Evolutionary conservation across 2,113 vertebrate genomes (phyloP), one percentile per base, ranked within the genome.

Genomic region (Catagonus wagneri): DNA sequence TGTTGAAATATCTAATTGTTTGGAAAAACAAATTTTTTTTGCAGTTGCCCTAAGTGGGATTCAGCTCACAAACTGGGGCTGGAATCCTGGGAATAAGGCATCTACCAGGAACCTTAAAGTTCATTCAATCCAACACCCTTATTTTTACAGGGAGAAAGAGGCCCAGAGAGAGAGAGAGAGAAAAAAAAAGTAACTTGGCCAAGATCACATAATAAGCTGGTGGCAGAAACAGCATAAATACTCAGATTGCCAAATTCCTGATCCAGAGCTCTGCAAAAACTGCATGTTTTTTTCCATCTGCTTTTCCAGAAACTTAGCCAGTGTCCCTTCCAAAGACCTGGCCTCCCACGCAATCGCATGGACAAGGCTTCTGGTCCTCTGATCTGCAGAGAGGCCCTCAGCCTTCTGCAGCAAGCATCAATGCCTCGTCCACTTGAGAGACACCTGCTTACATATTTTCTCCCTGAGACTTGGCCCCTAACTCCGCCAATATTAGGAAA

Each of bases 401-500:
- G 66, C 80, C 54, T 79, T 90, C 71, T 52, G 61, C 65, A 15
- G 10, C 6, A 54, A 13, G 22, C 29, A 44, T 29, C 11, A 52
- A 5, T 12, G 4, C 50, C 44, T 83, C n/a, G 0, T 60, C 52
- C 39, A 71, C 17, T 76, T 61, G 61, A 83, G 29, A 78, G 69
- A 89, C 63, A 66, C 65, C 74, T 76, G 60, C 52, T 63, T 89
- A 68, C 23, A 44, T 79, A 74, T 83, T 75, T 36, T 9, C 65
- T 90, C 52, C 76, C 89, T 12, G 36, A 84, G 52, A 79, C 44
- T 92, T 97, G 95, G 95, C 86, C 75, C 50, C 52, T 16, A 71
- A 14, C 69, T 90, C 65, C 72, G 36, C 75, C 54, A 92, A 29
- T 93, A 69, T 25, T 15, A 83, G 29, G n/a, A 39, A 13, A 87